Evolutionary conservation across 2,113 vertebrate species (phyloP), one percentile per base, ranked within the genome.

Genomic region (Poicephalus gulielmi): DNA sequence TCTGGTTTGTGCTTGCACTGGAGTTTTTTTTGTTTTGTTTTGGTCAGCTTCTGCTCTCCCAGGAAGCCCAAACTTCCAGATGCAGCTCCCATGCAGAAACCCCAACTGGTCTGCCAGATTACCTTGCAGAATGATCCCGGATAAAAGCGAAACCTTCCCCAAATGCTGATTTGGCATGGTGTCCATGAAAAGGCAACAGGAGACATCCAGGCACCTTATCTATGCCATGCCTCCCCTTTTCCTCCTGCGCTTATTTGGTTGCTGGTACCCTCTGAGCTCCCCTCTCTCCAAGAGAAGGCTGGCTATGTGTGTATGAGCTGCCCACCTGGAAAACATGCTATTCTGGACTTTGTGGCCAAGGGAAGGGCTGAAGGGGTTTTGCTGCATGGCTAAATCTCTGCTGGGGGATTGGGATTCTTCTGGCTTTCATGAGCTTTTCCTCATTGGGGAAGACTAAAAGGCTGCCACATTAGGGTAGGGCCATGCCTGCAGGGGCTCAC

Each of bases 391-490:
- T 84, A 49, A 81, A 73, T 8, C 4, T 64, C 28, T 78, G 35
- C 55, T 6, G 27, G 19, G 55, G 6, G 1, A 3, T n/a, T 68
- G 44, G 30, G 49, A 78, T 33, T 12, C 17, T 78, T 31, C 24
- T 49, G 35, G 44, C 23, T 25, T 64, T 82, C 20, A 4, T 9
- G 17, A 62, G 49, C 33, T 80, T 18, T 20, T 62, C 50, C 67
- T 80, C 16, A 47, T 30, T 5, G 0, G 2, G 16, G 23, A 52
- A 24, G 50, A 19, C 62, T 74, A 33, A 50, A 66, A 74, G 28
- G 35, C 25, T n/a, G 59, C 24, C 0, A 13, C 41, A 25, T 5
- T 2, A 0, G 50, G 23, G 24, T 24, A 67, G 39, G 31, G 19
- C 44, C 23, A 11, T 11, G 57, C 39, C 50, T 49, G 39, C 1